phyloP scores from a whole-genome alignment of 2,888 invertebrate species.

The Lacanobia wlatinum region DNA sequence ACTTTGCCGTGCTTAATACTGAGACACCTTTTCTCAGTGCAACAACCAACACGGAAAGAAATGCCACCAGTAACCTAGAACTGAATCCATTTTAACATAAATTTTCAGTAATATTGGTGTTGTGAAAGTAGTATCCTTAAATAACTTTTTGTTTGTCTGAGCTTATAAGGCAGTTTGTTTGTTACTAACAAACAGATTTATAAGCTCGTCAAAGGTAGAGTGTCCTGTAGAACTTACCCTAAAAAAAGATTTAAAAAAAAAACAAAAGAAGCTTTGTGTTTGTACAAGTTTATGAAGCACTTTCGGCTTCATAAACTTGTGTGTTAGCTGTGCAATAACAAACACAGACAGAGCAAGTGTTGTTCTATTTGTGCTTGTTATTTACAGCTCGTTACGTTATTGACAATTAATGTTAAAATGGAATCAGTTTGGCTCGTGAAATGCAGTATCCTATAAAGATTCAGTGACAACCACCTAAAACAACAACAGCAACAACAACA shows the following conservation, averaged over 20 bases:
- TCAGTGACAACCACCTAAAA: not conserved
- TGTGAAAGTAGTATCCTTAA: not conserved
- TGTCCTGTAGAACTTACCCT: too few species aligned
- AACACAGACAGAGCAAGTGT: not conserved
- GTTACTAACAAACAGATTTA: not conserved
- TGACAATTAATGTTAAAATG: not conserved
- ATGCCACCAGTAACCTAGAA: not conserved
- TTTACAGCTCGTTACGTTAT: not conserved
- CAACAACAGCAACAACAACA: not conserved
- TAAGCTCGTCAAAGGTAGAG: not conserved
- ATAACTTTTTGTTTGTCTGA: not conserved
- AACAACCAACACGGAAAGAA: not conserved
- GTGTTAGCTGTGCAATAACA: not conserved
- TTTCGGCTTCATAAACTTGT: not conserved
- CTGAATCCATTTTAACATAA: not conserved
- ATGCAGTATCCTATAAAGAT: not conserved
- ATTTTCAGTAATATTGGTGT: not conserved
- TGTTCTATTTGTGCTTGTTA: not conserved
- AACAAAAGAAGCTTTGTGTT: not conserved
- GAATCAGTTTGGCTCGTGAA: not conserved
- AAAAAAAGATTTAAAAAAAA: not conserved
- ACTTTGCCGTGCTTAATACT: not conserved
- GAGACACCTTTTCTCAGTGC: not conserved
- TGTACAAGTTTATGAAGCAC: not conserved
- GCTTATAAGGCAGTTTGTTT: not conserved